These are phyloP conservation scores for Cylas formicarius DNA, from an alignment of 1,140 invertebrate genomes.

Conservation along the genomic window DNA sequence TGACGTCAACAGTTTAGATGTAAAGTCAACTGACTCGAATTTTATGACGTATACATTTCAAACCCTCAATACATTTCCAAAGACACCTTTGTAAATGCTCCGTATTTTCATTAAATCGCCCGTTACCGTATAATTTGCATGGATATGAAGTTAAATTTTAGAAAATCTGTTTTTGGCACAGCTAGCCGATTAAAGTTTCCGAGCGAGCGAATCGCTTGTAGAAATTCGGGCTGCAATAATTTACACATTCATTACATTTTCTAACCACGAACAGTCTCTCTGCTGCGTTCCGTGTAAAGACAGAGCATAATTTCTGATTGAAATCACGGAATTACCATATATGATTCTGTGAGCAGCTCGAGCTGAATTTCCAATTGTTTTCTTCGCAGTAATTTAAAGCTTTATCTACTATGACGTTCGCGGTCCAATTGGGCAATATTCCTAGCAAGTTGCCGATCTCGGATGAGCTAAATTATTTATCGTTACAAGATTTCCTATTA, in stretches of 20 bases:
- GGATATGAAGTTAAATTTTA: slow-evolving; percentile 3
- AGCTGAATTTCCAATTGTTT: slow-evolving; percentile 1
- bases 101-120: too few relatives aligned
- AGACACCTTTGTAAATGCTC: too few relatives aligned
- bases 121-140: slow-evolving; percentile 2
- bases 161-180: slow-evolving; percentile 6
- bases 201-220: not conserved
- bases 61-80: too few relatives aligned
- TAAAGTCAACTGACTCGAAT: too few relatives aligned
- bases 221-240: slow-evolving; percentile 4
- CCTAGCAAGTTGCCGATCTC: too few relatives aligned
- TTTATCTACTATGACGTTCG: too few relatives aligned
- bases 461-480: too few relatives aligned
- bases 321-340: slow-evolving; percentile 3
- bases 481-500: too few relatives aligned
- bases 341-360: not conserved
- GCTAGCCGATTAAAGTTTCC: slow-evolving; percentile 3
- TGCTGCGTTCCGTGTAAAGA: slow-evolving; percentile 4
- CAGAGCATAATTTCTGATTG: slow-evolving; percentile 5
- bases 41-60: too few relatives aligned
- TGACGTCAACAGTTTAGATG: too few relatives aligned
- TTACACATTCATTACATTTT: slow-evolving; percentile 7
- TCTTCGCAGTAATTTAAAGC: too few relatives aligned
- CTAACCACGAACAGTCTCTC: slow-evolving; percentile 5
- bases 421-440: too few relatives aligned